Conservation (phyloP, 1,140 invertebrate species). For the Formica selysi region DNA sequence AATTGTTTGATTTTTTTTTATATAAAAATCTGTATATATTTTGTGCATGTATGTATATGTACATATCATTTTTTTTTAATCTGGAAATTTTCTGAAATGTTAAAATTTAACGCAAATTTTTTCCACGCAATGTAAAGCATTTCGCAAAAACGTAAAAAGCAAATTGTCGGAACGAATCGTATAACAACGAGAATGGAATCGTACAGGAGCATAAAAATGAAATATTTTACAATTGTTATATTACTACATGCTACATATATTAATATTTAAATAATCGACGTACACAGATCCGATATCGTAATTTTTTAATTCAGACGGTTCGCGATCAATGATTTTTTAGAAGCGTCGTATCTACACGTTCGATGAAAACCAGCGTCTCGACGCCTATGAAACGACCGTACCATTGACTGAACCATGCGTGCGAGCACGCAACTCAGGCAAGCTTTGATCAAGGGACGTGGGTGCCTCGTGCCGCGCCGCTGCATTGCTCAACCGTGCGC, state of each 20-base stretch:
- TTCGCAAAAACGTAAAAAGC: neutral
- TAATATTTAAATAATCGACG: neutral
- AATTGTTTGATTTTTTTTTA: too few species aligned
- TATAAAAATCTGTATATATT: neutral
- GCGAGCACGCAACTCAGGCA: slow-evolving; percentile 34
- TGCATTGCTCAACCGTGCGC: slow-evolving; percentile 58
- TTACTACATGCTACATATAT: neutral
- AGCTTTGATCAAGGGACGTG: slow-evolving; percentile 59
- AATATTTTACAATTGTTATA: slow-evolving; percentile 10
- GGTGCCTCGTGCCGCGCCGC: slow-evolving; percentile 48
- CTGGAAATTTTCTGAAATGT: neutral
- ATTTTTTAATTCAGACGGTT: neutral
- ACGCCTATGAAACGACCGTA: neutral
- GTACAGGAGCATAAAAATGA: neutral
- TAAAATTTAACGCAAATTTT: slow-evolving; percentile 4
- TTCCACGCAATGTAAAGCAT: neutral
- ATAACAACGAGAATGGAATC: neutral
- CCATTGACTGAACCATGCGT: slow-evolving; percentile 29
- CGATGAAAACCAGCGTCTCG: slow-evolving; percentile 30
- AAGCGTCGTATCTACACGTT: neutral
- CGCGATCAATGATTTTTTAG: neutral
- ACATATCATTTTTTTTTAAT: neutral
- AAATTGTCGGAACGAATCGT: neutral
- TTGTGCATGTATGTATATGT: neutral
- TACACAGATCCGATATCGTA: neutral